Conservation (phyloP, 1,140 invertebrate species). For the Lethrus apterus region DNA sequence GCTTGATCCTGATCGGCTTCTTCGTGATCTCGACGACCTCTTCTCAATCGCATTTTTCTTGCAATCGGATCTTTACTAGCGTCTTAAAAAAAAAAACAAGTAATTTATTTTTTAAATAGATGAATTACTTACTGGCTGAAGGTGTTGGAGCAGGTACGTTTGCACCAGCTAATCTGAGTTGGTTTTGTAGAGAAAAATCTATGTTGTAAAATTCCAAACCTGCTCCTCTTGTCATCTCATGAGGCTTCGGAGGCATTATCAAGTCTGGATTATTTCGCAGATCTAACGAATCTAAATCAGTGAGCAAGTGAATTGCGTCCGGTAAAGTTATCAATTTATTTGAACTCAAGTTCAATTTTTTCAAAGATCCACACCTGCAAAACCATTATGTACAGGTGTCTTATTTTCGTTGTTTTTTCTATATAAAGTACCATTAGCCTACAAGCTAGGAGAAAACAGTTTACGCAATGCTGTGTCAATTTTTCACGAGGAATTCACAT, state of each 20-base stretch:
- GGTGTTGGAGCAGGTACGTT: constrained; percentile 66
- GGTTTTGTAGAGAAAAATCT: constrained; percentile 95
- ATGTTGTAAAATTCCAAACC: constrained; percentile 97
- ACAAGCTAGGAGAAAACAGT: too few species aligned
- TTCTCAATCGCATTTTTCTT: constrained; percentile 78
- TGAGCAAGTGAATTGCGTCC: constrained; percentile 93
- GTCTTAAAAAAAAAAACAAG: constrained; percentile 34
- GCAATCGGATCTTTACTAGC: constrained; percentile 79
- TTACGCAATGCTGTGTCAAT: too few species aligned
- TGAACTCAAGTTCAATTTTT: constrained; percentile 86
- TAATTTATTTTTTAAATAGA: neutral
- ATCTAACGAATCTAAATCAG: constrained; percentile 83
- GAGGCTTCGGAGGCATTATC: constrained; percentile 96
- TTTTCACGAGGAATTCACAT: too few species aligned
- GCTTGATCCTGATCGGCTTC: constrained; percentile 88
- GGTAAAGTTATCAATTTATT: constrained; percentile 95
- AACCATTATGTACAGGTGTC: too few species aligned
- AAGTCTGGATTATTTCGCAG: constrained; percentile 91
- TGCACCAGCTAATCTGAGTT: constrained; percentile 87
- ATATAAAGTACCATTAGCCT: too few species aligned
- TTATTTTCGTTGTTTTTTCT: too few species aligned
- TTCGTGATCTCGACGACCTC: constrained; percentile 62
- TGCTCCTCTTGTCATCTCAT: constrained; percentile 63
- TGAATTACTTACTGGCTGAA: constrained; percentile 49
- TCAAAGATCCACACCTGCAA: constrained; percentile 87